A percentile compares a stretch with the other conserved stretches of the same genome.
Conservation (phyloP, 2,797 vertebrate genomes). For the Rhinella marina region DNA sequence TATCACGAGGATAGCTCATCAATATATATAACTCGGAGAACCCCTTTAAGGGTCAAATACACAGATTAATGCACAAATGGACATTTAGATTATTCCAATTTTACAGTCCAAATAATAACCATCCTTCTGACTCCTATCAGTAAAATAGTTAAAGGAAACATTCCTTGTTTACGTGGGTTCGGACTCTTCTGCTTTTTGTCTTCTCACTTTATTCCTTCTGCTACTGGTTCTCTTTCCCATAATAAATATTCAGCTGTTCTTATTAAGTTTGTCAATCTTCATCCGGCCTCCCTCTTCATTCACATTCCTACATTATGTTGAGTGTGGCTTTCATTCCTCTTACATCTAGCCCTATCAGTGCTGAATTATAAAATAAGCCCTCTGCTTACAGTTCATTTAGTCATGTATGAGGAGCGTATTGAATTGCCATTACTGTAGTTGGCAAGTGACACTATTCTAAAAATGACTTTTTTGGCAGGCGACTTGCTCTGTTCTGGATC, state of each 20-base stretch:
- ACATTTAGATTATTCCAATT: too few species aligned
- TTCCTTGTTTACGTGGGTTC: neutral
- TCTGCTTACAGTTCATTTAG: neutral
- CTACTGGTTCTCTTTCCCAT: neutral
- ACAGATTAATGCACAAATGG: too few species aligned
- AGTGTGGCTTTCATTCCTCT: neutral
- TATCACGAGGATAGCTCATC: too few species aligned
- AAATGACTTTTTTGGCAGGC: constrained; percentile 39
- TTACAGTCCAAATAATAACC: too few species aligned
- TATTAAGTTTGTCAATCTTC: neutral
- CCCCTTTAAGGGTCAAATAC: too few species aligned
- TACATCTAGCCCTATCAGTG: neutral
- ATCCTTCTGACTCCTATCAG: too few species aligned
- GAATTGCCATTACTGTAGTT: constrained; percentile 52
- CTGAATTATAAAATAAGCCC: constrained; percentile 27
- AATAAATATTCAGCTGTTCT: neutral
- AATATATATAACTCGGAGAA: too few species aligned
- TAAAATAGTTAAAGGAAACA: neutral
- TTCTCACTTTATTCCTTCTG: neutral
- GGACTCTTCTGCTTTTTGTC: neutral
- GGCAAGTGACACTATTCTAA: constrained; percentile 39
- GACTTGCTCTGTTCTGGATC: constrained; percentile 1
- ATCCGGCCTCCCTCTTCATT: neutral
- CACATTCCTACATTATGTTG: neutral
- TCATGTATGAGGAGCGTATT: constrained; percentile 21